Evolutionary conservation across 1,140 invertebrate species (phyloP), one percentile per base, ranked within the genome.

Genomic region (Ceratosolen solmsi): DNA sequence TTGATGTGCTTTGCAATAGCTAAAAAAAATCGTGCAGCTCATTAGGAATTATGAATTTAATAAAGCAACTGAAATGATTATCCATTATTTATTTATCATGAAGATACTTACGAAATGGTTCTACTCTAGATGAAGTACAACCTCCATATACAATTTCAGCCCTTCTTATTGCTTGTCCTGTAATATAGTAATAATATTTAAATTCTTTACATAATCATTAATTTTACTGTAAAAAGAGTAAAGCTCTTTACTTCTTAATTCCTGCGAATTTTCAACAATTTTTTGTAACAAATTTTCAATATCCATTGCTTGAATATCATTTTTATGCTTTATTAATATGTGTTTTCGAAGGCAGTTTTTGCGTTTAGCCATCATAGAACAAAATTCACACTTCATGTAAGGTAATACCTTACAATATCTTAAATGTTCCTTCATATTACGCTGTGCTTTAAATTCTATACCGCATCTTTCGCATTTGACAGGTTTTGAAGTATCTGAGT

Each of bases 361-460:
- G n/a, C 54, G 54, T 56, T 56, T 56, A 2, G 54, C 54, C 54
- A 56, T 56, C n/a, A 56, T 15, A 25, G 54, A 56, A 56, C 54
- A 56, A 56, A 56, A 56, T 56, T 56, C 54, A n/a, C 54, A 56
- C 20, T 56, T 56, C 54, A 56, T 7, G n/a, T 56, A 56, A 56
- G 54, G 54, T 22, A 56, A n/a, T 3, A 56, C 54, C 9, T 56
- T 56, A 56, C 54, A 56, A 56, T 56, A 56, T 56, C 54, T n/a
- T 56, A 56, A 56, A 9, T 56, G 54, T n/a, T 56, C 54, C n/a
- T 56, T 56, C 54, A 56, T 56, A 56, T 56, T 56, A n/a, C 54
- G 20, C 1, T 56, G 3, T 4, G 54, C 54, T 25, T 56, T 56
- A 56, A 56, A 56, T 25, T 56, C 22, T 56, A 56, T 22, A 4